Conservation (phyloP, 1,140 invertebrate genomes). For the Aphelinus atriplicis region DNA sequence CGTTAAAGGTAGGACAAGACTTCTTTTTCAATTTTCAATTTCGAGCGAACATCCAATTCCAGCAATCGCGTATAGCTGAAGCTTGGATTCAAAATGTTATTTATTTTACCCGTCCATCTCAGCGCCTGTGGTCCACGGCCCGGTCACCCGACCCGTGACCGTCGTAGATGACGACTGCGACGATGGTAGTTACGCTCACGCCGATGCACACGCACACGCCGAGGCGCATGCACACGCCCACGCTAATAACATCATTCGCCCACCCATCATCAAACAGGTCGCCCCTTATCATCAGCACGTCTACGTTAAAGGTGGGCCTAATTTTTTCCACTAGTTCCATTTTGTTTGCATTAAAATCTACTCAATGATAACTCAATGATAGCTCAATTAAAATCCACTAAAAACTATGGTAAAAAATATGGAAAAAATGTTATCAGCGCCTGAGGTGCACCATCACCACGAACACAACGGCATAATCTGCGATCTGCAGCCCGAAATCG, state of each 20-base stretch:
- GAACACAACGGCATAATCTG: neutral
- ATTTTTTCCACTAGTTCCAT: neutral
- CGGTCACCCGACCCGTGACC: conserved; percentile 15
- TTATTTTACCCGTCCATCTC: conserved; percentile 7
- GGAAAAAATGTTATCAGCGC: too few relatives aligned
- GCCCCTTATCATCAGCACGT: conserved; percentile 1
- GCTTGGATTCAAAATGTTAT: neutral
- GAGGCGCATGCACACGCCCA: conserved; percentile 42
- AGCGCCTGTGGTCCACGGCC: neutral
- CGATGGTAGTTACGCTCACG: conserved; percentile 31
- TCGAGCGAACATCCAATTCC: too few relatives aligned
- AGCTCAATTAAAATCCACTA: neutral
- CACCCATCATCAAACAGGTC: neutral
- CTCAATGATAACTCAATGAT: neutral
- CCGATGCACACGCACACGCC: conserved; percentile 43
- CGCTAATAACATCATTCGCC: neutral
- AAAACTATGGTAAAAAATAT: too few relatives aligned
- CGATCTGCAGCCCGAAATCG: neutral
- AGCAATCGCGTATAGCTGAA: too few relatives aligned
- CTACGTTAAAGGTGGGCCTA: conserved; percentile 28
- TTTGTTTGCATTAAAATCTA: neutral
- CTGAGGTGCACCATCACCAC: neutral
- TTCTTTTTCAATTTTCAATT: neutral
- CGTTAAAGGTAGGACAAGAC: conserved; percentile 22
- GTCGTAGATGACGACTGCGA: neutral